phyloP scores from a whole-genome alignment of 2,113 vertebrate genomes.

The Herpetotheres cachinnans region DNA sequence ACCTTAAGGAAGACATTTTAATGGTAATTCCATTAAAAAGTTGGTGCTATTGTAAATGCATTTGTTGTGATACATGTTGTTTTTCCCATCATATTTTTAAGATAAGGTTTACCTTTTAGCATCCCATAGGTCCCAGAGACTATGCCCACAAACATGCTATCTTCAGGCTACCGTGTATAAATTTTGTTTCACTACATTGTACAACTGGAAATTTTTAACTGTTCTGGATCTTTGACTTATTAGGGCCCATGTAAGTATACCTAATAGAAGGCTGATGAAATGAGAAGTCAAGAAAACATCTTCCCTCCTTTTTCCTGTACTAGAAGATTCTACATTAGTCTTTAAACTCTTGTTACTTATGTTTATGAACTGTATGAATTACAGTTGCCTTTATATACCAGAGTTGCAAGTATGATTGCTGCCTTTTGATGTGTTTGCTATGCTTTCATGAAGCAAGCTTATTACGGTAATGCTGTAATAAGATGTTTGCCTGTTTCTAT shows the following conservation, averaged over 20 bases:
- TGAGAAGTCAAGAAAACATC: background rate
- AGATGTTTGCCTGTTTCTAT: background rate
- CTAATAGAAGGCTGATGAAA: background rate
- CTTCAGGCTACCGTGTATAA: background rate
- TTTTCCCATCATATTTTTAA: background rate
- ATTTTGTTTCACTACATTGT: background rate
- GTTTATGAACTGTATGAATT: background rate
- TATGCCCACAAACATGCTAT: background rate
- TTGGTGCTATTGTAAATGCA: background rate
- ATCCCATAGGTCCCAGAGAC: background rate
- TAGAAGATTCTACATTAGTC: background rate
- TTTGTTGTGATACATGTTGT: background rate
- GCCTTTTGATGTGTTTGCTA: background rate
- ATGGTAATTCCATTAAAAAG: background rate
- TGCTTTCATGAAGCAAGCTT: background rate
- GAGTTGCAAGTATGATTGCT: background rate
- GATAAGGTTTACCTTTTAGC: background rate
- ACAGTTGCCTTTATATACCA: background rate
- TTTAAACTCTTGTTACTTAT: background rate
- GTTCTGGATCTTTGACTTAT: background rate
- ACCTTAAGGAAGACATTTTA: background rate
- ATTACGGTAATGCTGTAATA: background rate
- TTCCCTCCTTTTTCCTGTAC: background rate
- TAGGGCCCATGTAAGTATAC: background rate
- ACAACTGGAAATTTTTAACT: background rate